Conservation (phyloP, 2,113 vertebrate species). For the Dipodomys ordii region DNA sequence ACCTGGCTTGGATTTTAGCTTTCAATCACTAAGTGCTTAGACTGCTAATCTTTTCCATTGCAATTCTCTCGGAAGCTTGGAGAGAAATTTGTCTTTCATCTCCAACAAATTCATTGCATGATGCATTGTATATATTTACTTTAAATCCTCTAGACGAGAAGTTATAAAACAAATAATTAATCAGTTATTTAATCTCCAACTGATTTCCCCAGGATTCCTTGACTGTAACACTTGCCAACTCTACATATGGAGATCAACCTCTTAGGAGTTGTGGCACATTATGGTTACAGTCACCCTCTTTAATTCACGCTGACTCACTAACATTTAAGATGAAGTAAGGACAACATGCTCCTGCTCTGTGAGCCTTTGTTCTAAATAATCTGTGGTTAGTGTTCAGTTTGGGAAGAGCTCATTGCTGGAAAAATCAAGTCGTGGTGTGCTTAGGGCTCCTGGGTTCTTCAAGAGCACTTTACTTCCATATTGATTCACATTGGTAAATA, state of each 20-base stretch:
- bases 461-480: slow-evolving; percentile 34
- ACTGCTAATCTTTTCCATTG: not conserved
- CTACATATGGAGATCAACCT: not conserved
- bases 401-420: slow-evolving; percentile 36
- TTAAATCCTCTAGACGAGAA: slow-evolving; percentile 8
- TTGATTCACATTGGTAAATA: slow-evolving; percentile 67
- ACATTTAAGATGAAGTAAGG: slow-evolving; percentile 34
- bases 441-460: slow-evolving; percentile 29
- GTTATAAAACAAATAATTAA: slow-evolving; percentile 20
- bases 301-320: slow-evolving; percentile 18
- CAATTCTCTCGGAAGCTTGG: not conserved
- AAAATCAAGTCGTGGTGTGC: slow-evolving; percentile 36
- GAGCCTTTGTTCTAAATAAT: slow-evolving; percentile 30
- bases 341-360: not conserved
- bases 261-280: not conserved
- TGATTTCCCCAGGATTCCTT: slow-evolving; percentile 18
- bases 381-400: not conserved
- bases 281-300: not conserved
- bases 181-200: slow-evolving; percentile 30
- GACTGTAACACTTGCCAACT: not conserved
- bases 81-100: not conserved
- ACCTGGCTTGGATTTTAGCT: not conserved
- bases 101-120: not conserved
- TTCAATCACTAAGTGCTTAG: not conserved
- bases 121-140: not conserved